A percentile compares a stretch with the other conserved stretches of the same genome.
phyloP scores from a whole-genome alignment of 2,888 invertebrate species.

The Leptogaster cylindrica region DNA sequence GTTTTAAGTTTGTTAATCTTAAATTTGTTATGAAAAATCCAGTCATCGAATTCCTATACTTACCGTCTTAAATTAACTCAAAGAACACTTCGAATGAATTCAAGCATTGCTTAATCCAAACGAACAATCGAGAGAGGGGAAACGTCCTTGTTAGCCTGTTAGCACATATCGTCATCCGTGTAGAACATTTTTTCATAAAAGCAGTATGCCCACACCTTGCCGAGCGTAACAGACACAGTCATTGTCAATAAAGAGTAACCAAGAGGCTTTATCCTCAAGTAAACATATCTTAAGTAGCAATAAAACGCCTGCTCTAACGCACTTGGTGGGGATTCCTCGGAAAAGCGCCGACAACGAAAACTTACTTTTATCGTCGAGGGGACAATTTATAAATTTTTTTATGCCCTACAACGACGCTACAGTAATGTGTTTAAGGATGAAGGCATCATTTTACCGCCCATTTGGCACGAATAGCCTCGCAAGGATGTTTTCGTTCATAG shows the following conservation, averaged over 20 bases:
- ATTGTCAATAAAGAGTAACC: conserved; percentile 29
- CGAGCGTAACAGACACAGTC: conserved; percentile 3
- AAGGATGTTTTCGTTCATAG: conserved; percentile 20
- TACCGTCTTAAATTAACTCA: too few relatives aligned
- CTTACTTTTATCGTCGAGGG: conserved; percentile 25
- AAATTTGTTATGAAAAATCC: too few relatives aligned
- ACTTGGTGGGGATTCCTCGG: neutral
- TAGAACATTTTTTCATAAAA: too few relatives aligned
- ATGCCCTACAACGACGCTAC: conserved; percentile 1
- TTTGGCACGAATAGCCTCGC: conserved; percentile 20
- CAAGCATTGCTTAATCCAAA: too few relatives aligned
- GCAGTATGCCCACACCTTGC: conserved; percentile 4
- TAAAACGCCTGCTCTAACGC: conserved; percentile 34
- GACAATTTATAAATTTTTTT: conserved; percentile 33
- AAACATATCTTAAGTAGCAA: conserved; percentile 31
- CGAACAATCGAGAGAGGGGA: too few relatives aligned
- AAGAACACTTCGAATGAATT: too few relatives aligned
- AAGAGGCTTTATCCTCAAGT: conserved; percentile 22
- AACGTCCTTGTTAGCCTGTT: too few relatives aligned
- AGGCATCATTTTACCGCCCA: conserved; percentile 24
- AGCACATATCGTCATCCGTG: too few relatives aligned
- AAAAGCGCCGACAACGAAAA: neutral
- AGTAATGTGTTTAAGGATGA: conserved; percentile 17
- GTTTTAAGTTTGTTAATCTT: too few relatives aligned
- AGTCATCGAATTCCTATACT: too few relatives aligned